A percentile compares a stretch with the other conserved stretches of the same genome.
Conservation (phyloP, 1,140 invertebrate genomes). For the Cydia strobilella region DNA sequence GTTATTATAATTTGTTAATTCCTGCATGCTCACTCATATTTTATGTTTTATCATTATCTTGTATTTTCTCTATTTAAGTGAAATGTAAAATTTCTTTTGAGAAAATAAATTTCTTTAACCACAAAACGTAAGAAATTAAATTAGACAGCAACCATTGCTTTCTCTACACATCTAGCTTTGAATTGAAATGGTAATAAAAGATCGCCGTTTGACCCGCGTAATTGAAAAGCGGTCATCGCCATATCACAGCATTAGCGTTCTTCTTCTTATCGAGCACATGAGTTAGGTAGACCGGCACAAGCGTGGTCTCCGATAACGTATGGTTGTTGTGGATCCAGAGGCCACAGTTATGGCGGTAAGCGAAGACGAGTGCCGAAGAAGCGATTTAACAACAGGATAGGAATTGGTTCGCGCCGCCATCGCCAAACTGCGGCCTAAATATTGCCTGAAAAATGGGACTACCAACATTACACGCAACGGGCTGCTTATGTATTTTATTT, state of each 20-base stretch:
- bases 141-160: neutral
- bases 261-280: neutral
- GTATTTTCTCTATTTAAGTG: no score
- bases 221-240: constrained; percentile 73
- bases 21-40: no score
- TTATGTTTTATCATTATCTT: no score
- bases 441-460: constrained; percentile 54
- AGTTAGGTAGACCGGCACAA: neutral
- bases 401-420: constrained; percentile 67
- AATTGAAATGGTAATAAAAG: constrained; percentile 29
- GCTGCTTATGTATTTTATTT: neutral
- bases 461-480: constrained; percentile 41
- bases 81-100: no score
- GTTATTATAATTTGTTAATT: no score
- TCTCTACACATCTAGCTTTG: neutral
- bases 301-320: neutral
- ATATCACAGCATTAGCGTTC: constrained; percentile 30
- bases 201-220: constrained; percentile 58
- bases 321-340: neutral
- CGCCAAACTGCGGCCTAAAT: constrained; percentile 68
- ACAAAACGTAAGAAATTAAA: no score
- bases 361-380: neutral
- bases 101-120: no score
- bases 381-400: constrained; percentile 35
- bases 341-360: neutral